Base-by-base conservation (phyloP, 2,797 vertebrate genomes). In the Acrossocheilus wenchowensis region DNA sequence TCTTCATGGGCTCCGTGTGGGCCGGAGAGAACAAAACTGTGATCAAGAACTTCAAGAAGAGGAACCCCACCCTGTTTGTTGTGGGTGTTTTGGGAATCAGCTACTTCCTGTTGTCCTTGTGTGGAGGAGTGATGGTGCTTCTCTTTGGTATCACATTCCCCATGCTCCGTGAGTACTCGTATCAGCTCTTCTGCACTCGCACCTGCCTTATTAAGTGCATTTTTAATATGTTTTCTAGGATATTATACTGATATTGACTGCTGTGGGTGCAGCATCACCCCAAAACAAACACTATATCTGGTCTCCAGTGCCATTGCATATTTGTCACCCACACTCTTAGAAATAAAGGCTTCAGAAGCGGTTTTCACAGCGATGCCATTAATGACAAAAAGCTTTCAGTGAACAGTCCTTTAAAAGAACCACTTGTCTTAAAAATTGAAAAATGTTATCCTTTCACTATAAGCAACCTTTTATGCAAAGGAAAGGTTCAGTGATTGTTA, bases 101-200 rank as follows among this genome's bases (percentile, higher is more conserved):
- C 93, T 99, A 98, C 94, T 96, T 99, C 88, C 87, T 99, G 93
- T 96, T 99, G 85, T 98, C 97, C 34, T 94, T 99, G 89, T 97
- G 95, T 14, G 98, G 97, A 6, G 98, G 98, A 0, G 97, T 99
- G 91, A 96, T 99, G 97, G 97, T 99, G 88, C 99, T 99, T 89
- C 94, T 99, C 92, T 98, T 99, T 50, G 98, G 98, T 74, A 98
- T 99, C 94, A 97, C 97, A 0, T 97, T 99, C 88, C 98, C 98
- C 74, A 92, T 99, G 91, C 92, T 99, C 88, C 89, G 98, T 99
- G 92, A 98, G 98, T 98, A 78, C 72, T n/a, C 4, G 2, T 5
- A 4, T 57, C 12, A 34, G 2, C 21, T 45, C 62, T 11, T 10
- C 21, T 34, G 43, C 17, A 66, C 36, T 15, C 21, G 0, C 64